Conservation (phyloP, 2,113 vertebrate species). For the Pseudonaja textilis region DNA sequence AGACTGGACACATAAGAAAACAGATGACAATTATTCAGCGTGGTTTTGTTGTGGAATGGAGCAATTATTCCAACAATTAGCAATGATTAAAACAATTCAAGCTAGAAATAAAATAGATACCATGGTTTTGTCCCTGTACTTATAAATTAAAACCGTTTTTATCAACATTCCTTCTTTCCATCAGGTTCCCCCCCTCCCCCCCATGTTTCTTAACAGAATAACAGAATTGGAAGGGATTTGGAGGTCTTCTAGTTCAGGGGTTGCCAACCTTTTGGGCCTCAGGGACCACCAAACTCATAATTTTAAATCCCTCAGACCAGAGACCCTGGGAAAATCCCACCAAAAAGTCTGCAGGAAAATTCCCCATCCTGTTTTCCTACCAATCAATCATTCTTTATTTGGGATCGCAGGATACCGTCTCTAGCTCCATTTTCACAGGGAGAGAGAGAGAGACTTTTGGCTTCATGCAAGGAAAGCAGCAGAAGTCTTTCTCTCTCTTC, state of each 20-base stretch:
- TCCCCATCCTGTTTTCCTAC: too few relatives aligned
- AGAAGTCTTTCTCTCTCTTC: too few relatives aligned
- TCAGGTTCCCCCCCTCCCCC: background rate
- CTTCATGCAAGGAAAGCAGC: too few relatives aligned
- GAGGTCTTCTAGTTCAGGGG: background rate
- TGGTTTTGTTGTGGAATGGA: background rate
- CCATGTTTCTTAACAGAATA: background rate
- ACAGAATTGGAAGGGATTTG: background rate
- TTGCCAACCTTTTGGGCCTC: too few relatives aligned
- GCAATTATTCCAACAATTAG: background rate
- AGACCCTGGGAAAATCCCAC: too few relatives aligned
- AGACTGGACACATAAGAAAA: constrained; percentile 43
- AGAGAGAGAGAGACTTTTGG: too few relatives aligned
- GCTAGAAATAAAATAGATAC: background rate
- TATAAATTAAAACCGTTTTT: background rate
- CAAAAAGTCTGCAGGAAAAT: too few relatives aligned
- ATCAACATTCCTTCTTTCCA: background rate
- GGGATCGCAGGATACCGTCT: too few relatives aligned
- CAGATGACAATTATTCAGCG: background rate
- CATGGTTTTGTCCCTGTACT: background rate
- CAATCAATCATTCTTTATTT: too few relatives aligned
- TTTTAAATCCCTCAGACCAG: too few relatives aligned
- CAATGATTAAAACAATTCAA: background rate
- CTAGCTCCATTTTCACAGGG: too few relatives aligned
- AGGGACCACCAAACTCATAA: too few relatives aligned